Conservation (phyloP, 1,140 invertebrate species). For the Drosophila eugracilis region DNA sequence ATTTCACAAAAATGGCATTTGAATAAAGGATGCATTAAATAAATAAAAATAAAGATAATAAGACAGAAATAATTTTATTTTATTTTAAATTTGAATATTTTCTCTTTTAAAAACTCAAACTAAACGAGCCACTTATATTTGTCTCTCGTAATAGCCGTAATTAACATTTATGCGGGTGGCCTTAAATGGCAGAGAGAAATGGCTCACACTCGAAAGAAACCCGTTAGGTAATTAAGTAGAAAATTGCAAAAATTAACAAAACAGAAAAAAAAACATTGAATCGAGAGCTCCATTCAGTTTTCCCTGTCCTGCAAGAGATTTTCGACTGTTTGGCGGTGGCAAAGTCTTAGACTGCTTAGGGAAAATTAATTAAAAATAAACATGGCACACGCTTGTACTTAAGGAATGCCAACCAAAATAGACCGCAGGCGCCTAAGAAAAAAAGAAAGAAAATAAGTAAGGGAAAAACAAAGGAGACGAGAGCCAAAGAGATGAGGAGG, state of each 20-base stretch:
- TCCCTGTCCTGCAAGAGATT: constrained; percentile 14
- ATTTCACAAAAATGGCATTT: neutral
- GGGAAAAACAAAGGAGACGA: neutral
- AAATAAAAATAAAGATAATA: neutral
- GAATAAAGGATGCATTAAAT: too few relatives aligned
- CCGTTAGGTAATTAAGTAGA: constrained; percentile 76
- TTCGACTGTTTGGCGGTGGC: constrained; percentile 34
- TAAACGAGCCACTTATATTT: constrained; percentile 21
- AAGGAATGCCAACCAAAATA: constrained; percentile 77
- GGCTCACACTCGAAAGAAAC: constrained; percentile 45
- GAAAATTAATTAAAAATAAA: constrained; percentile 84
- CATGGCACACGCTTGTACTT: constrained; percentile 80
- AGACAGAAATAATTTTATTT: neutral
- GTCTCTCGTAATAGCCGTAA: constrained; percentile 49
- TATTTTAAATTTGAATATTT: too few relatives aligned
- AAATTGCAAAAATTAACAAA: constrained; percentile 80
- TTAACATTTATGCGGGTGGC: constrained; percentile 69
- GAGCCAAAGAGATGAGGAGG: constrained; percentile 23
- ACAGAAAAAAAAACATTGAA: constrained; percentile 18
- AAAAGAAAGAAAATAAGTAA: constrained; percentile 7
- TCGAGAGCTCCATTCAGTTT: constrained; percentile 13
- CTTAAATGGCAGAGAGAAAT: constrained; percentile 33
- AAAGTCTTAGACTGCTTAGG: constrained; percentile 77
- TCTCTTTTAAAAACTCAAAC: too few relatives aligned
- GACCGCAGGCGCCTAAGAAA: constrained; percentile 56